Conservation (phyloP, 2,888 invertebrate genomes). For the Lochmaea capreae region DNA sequence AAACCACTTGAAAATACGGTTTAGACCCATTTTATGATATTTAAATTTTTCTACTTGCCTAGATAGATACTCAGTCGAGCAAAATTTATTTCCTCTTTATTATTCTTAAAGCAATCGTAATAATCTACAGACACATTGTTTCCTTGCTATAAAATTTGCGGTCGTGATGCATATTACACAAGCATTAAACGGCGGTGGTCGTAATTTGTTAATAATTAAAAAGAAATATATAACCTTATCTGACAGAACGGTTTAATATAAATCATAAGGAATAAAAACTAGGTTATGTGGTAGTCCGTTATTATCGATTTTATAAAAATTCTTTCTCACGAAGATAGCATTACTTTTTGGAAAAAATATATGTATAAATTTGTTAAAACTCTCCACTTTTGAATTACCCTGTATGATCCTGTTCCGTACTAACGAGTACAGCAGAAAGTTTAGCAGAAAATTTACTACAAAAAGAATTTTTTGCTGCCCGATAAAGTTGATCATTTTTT, state of each 20-base stretch:
- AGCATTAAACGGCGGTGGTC: slow-evolving; percentile 44
- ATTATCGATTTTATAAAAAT: too few species aligned
- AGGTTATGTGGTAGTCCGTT: background rate
- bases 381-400: too few species aligned
- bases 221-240: slow-evolving; percentile 44
- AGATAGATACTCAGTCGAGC: background rate
- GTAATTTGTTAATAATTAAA: slow-evolving; percentile 49
- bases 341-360: too few species aligned
- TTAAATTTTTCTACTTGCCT: background rate
- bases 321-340: too few species aligned
- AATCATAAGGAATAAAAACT: slow-evolving; percentile 31
- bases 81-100: slow-evolving; percentile 23
- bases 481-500: too few species aligned
- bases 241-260: slow-evolving; percentile 34
- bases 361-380: too few species aligned
- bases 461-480: too few species aligned
- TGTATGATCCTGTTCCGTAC: too few species aligned
- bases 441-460: too few species aligned
- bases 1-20: background rate
- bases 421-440: too few species aligned
- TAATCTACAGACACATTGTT: slow-evolving; percentile 48
- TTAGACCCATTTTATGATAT: background rate
- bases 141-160: slow-evolving; percentile 41
- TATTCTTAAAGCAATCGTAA: slow-evolving; percentile 45
- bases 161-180: slow-evolving; percentile 50